A percentile compares a stretch with the other conserved stretches of the same genome.
These are phyloP conservation scores for Smittia sp. DNA, from an alignment of 2,888 invertebrate species.

Conservation along the genomic window DNA sequence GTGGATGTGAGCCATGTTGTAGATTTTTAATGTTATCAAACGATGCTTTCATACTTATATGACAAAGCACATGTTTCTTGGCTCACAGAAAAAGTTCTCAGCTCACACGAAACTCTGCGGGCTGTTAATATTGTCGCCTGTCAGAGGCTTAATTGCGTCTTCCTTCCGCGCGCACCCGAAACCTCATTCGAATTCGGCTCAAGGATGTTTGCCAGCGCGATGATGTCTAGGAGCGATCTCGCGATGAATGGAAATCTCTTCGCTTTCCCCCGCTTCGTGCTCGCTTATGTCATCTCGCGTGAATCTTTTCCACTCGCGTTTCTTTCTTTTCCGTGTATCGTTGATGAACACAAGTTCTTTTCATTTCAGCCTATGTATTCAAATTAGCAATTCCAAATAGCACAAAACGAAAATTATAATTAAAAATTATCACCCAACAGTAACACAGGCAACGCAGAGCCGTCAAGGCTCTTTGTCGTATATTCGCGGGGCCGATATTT, in stretches of 20 bases:
- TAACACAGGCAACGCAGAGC: conserved; percentile 2
- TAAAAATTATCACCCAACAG: conserved; percentile 41
- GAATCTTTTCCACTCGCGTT: conserved; percentile 1
- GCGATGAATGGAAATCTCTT: conserved; percentile 5
- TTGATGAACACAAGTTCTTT: neutral
- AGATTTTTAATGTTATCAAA: conserved; percentile 27
- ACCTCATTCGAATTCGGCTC: conserved; percentile 29
- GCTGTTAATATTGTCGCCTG: conserved; percentile 26
- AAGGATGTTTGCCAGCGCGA: conserved; percentile 27
- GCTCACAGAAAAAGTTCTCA: neutral
- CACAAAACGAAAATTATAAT: conserved; percentile 41
- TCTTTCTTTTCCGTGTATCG: neutral
- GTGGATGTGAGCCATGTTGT: conserved; percentile 27
- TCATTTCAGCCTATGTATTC: conserved; percentile 4
- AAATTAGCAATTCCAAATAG: conserved; percentile 41
- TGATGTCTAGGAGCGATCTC: neutral
- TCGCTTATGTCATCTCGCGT: conserved; percentile 23
- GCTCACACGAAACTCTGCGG: neutral
- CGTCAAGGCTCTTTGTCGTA: conserved; percentile 22
- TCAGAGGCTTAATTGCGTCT: conserved; percentile 1
- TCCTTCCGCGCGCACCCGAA: neutral
- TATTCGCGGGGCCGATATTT: neutral
- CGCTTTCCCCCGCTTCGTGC: neutral
- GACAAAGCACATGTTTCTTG: conserved; percentile 14
- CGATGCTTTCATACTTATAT: conserved; percentile 14